Conservation (phyloP, 2,797 vertebrate genomes). For the Clarias platycephalus region DNA sequence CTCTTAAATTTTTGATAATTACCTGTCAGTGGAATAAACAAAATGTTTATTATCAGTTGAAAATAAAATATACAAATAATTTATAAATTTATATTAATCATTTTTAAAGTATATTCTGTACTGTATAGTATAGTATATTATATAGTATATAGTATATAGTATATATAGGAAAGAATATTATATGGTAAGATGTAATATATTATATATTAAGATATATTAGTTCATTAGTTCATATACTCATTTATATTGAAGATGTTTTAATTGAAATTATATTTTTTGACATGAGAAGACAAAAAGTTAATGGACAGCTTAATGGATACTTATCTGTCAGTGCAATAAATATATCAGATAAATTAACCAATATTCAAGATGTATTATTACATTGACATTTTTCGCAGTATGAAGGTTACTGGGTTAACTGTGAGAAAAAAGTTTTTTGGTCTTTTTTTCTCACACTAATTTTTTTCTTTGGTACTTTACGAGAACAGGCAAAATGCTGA, state of each 20-base stretch:
- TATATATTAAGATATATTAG: neutral
- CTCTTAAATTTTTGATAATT: neutral
- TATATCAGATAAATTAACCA: neutral
- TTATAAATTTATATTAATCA: no score
- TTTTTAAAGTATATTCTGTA: no score
- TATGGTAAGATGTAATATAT: neutral
- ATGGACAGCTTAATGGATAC: neutral
- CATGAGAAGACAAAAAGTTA: no score
- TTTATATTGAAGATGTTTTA: neutral
- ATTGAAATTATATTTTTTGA: neutral
- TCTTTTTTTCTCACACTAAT: neutral
- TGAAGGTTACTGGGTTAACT: no score
- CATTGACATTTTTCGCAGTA: neutral
- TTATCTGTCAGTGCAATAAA: neutral
- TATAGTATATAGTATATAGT: no score
- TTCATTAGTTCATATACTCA: neutral
- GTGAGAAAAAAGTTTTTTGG: no score
- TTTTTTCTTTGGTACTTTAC: neutral
- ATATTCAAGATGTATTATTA: neutral
- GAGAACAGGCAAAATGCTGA: conserved; percentile 25
- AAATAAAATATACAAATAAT: no score
- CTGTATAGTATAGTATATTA: no score
- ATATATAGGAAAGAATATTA: no score
- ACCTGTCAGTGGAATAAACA: neutral
- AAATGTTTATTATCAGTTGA: no score